phyloP scores from a whole-genome alignment of 2,797 vertebrate genomes.

The Coilia nasus region DNA sequence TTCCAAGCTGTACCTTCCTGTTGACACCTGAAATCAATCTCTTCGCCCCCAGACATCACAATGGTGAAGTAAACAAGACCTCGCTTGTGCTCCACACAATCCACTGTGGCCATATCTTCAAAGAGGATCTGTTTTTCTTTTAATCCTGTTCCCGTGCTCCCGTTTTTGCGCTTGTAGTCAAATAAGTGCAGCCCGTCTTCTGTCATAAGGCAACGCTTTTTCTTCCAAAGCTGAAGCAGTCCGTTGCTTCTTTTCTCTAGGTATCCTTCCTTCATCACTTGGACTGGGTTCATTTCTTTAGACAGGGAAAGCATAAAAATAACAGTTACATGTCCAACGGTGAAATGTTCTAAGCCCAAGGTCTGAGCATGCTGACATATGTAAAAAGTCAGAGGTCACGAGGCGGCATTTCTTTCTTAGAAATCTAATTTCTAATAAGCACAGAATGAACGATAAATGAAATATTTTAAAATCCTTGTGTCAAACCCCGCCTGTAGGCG shows the following conservation, averaged over 20 bases:
- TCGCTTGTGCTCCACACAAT: slow-evolving; percentile 92
- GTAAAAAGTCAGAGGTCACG: neutral
- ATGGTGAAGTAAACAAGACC: slow-evolving; percentile 90
- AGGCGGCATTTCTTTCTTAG: neutral
- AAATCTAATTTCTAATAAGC: neutral
- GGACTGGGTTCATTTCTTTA: slow-evolving; percentile 67
- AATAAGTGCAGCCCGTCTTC: slow-evolving; percentile 86
- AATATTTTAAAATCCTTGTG: neutral
- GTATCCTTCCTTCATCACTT: slow-evolving; percentile 84
- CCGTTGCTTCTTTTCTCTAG: slow-evolving; percentile 94
- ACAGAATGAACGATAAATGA: neutral
- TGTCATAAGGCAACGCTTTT: slow-evolving; percentile 87
- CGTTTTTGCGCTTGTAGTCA: slow-evolving; percentile 62
- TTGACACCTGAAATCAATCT: slow-evolving; percentile 90
- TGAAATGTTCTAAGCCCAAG: neutral
- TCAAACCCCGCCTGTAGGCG: neutral
- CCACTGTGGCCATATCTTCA: slow-evolving; percentile 86
- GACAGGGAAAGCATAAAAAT: neutral
- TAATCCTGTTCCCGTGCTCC: slow-evolving; percentile 62
- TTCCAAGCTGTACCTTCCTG: slow-evolving; percentile 91
- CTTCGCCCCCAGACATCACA: slow-evolving; percentile 85
- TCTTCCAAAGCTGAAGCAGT: slow-evolving; percentile 93
- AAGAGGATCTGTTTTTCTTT: slow-evolving; percentile 86
- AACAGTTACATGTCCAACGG: neutral
- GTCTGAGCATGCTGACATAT: neutral